A percentile compares a stretch with the other conserved stretches of the same genome.
These are phyloP conservation scores for Plodia interpunctella DNA, from an alignment of 1,140 invertebrate genomes.

Conservation along the genomic window DNA sequence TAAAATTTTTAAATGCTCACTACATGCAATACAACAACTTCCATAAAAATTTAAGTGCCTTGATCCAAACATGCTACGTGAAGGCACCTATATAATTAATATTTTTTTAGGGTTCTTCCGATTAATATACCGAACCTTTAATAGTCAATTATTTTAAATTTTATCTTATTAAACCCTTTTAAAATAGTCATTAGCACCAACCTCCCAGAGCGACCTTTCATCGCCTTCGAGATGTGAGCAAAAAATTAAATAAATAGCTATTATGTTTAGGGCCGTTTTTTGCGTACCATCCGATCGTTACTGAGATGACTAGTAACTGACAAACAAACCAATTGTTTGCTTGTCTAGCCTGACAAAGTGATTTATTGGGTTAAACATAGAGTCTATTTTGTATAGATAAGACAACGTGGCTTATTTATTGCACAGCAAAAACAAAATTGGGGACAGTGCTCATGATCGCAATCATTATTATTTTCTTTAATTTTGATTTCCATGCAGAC, in stretches of 20 bases:
- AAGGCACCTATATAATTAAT: too few species aligned
- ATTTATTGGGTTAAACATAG: background rate
- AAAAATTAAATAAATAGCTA: slow-evolving; percentile 35
- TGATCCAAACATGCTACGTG: too few species aligned
- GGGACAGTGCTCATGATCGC: too few species aligned
- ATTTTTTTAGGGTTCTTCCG: too few species aligned
- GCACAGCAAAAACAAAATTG: too few species aligned
- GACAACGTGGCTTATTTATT: background rate
- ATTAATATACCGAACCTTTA: too few species aligned
- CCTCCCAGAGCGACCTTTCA: slow-evolving; percentile 33
- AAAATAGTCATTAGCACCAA: slow-evolving; percentile 33
- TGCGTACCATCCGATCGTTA: slow-evolving; percentile 39
- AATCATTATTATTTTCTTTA: too few species aligned
- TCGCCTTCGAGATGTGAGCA: slow-evolving; percentile 22
- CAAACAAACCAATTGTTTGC: slow-evolving; percentile 52
- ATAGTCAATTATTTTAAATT: background rate
- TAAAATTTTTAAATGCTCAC: too few species aligned
- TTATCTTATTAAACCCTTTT: slow-evolving; percentile 22
- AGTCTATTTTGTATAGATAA: background rate
- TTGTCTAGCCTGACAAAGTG: slow-evolving; percentile 11
- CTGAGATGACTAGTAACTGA: slow-evolving; percentile 39
- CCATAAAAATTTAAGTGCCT: too few species aligned
- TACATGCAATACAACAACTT: too few species aligned
- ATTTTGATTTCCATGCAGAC: too few species aligned
- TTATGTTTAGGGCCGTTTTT: slow-evolving; percentile 41